Evolutionary conservation across 2,113 vertebrate species (phyloP), one percentile per base, ranked within the genome.

Genomic region (Hydropotes inermis): DNA sequence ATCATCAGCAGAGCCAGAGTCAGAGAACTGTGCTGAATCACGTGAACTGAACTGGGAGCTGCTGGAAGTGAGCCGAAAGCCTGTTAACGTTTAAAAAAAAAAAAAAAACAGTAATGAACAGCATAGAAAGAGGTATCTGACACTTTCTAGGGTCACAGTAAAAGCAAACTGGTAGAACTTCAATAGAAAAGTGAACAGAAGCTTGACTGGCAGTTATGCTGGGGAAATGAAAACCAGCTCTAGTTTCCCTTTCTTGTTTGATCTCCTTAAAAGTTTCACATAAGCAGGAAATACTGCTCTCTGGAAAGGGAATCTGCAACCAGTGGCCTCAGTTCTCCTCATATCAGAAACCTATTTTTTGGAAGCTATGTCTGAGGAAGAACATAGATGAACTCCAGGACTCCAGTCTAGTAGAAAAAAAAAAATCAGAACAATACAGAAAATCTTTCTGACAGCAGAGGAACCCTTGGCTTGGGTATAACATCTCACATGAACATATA

Each of bases 31-130:
- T 90, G 98, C 98, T 6, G 99, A 99, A 97, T 99, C 99, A 0
- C 98, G 99, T 45, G 99, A 99, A 98, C 99, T 99, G 97, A 99
- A 99, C 95, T 99, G 99, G 89, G 99, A 99, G 89, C 99, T 99
- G 0, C 99, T 99, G 94, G 99, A 99, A 30, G 99, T 99, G 4
- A 99, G 99, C 95, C 98, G 74, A 54, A 99, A 98, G 94, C 98
- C 99, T 99, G 97, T 85, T 89, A 88, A 74, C 21, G 45, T 89
- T 61, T 58, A 67, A 91, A 58, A 64, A 55, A 28, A n/a, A 50
- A 57, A 27, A 67, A 43, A 39, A 36, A 79, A 60, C 36, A 21
- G 50, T 45, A 87, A 82, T 74, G 67, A 93, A 81, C 1, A 89
- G 45, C 11, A 89, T 7, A 93, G 61, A 91, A 91, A 61, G 39